Base-by-base conservation (phyloP, 2,797 vertebrate species). In the Parambassis ranga region DNA sequence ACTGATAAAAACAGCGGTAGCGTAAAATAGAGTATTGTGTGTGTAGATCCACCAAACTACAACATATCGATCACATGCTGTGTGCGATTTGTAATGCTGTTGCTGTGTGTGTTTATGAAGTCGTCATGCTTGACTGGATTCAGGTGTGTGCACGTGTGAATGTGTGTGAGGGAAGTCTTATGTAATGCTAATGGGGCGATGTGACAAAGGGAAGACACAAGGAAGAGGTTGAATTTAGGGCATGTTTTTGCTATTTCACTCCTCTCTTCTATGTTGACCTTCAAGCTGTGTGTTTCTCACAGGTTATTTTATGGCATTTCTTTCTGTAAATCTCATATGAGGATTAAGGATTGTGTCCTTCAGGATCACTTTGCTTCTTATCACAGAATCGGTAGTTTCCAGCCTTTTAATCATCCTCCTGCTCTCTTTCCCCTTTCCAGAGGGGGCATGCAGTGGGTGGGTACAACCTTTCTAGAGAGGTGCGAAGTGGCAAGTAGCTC, bases 401-500 rank as follows among this genome's bases (percentile, higher is more conserved):
- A 50, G 81, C 62, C 51, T 55, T 79, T 62, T 83, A 60, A 65
- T 71, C 70, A 26, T 77, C 36, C 71, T 43, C 75, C 68, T 44
- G 85, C 60, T 76, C 71, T 79, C 84, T 68, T 67, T 71, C 78
- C 86, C 83, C 41, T 55, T 31, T 88, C 85, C 89, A 89, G 85
- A 76, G 86, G 75, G 90, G 92, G 81, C 83, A 87, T 83, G 84
- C 87, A 89, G 89, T 85, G 79, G 73, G 80, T 78, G 88, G 89
- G 86, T 87, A 81, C 87, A 83, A 88, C 89, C 87, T 90, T 89
- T 89, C 91, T 91, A 83, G 88, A 86, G 82, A 93, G 92, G 91
- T 92, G 88, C 87, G 90, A 89, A 90, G 91, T 93, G 93, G 93
- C 92, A 93, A 93, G 93, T 93, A 92, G 82, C 52, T 46, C 52